A percentile compares a stretch with the other conserved stretches of the same genome.
These are phyloP conservation scores for Epizoanthus rinbou DNA, from an alignment of 92 coral and sea anemone genomes.

Conservation along the genomic window DNA sequence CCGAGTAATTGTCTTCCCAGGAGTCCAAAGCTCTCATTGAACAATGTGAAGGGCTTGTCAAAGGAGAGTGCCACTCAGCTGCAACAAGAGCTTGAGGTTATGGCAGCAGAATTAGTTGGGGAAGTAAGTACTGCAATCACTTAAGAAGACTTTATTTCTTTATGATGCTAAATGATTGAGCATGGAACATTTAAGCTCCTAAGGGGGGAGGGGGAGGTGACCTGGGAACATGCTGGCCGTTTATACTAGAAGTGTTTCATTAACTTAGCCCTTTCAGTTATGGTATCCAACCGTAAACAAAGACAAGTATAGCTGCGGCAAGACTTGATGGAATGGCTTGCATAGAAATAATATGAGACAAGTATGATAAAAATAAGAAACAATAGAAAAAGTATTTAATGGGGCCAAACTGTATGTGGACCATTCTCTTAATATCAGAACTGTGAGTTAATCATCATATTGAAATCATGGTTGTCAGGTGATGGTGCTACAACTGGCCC, in stretches of 20 bases:
- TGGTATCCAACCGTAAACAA: too few relatives aligned
- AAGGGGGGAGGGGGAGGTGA: too few relatives aligned
- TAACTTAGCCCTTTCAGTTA: too few relatives aligned
- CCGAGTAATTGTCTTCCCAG: conserved; percentile 37
- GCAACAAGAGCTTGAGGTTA: conserved; percentile 66
- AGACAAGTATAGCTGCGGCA: too few relatives aligned
- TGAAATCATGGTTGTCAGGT: conserved; percentile 53
- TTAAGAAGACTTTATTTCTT: too few relatives aligned
- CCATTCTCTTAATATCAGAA: not conserved
- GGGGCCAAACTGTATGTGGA: not conserved
- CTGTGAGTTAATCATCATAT: not conserved
- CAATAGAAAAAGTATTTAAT: not conserved
- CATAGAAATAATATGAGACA: too few relatives aligned
- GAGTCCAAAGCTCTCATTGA: conserved; percentile 85
- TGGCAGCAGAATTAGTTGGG: conserved; percentile 96
- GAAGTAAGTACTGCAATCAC: conserved; percentile 63
- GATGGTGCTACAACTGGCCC: conserved; percentile 94
- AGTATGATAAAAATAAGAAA: too few relatives aligned
- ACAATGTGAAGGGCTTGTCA: conserved; percentile 86
- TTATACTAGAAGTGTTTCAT: too few relatives aligned
- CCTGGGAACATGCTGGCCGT: too few relatives aligned
- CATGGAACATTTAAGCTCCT: too few relatives aligned
- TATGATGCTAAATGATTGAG: not conserved
- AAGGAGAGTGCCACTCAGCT: conserved; percentile 70
- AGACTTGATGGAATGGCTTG: too few relatives aligned